Evolutionary conservation across 2,888 invertebrate genomes (phyloP), one percentile per base, ranked within the genome.

Genomic region (Coleophora deauratella): DNA sequence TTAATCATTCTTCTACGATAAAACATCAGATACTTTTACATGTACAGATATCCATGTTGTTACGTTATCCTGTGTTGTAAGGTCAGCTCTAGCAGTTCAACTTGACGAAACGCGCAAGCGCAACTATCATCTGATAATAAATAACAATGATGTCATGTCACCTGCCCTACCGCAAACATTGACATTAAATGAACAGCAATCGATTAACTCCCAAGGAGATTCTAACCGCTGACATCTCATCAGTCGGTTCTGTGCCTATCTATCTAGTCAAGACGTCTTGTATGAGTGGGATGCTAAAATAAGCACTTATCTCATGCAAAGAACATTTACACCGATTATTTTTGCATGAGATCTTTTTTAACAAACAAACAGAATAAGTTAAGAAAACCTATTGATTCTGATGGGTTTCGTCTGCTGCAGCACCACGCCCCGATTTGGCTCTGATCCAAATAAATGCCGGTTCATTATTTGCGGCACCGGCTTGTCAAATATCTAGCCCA

Each of bases 381-480:
- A 9, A 21, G 27, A 36, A 27, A 36, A 27, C 27, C 44, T 59
- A 60, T 60, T 47, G 59, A 59, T 64, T 56, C 42, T 51, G 52
- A 56, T 44, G 50, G 54, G 61, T 53, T 61, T 54, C 55, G 49
- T 52, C 49, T 51, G 57, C 57, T 49, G 60, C 53, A 55, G 42
- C 49, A 66, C 72, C 72, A 69, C 76, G 56, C 74, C 77, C 69
- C 55, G 28, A 30, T 46, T 61, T 82, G 81, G 80, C 72, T 49
- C 55, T 50, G 54, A 41, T 78, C 81, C 82, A 81, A 63, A 56
- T 67, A 66, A 68, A 69, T 42, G 65, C 72, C 71, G 69, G 66
- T 61, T 60, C 51, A 51, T 54, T 40, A 62, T 68, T 66, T 64
- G 52, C 57, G 49, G 54, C 47, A 47, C 59, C 62, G 61, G 57